Conservation (phyloP, 2,797 vertebrate species). For the Platyrinchus mystaceus region DNA sequence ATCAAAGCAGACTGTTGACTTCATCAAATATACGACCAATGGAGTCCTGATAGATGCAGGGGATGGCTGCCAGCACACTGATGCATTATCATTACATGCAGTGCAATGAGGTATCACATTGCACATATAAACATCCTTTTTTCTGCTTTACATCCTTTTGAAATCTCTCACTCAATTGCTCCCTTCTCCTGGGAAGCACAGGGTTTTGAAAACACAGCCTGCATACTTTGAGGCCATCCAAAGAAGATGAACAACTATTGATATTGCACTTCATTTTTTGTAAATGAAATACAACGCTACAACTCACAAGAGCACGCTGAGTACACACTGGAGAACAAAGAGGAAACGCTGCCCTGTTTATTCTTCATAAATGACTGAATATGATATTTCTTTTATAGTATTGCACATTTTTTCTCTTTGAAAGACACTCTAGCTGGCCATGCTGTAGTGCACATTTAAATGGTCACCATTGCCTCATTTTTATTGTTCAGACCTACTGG, state of each 20-base stretch:
- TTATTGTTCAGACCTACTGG: not conserved
- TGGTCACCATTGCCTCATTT: not conserved
- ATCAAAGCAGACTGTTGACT: not conserved
- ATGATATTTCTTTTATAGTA: not conserved
- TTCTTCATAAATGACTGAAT: constrained; percentile 34
- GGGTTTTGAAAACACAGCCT: constrained; percentile 2
- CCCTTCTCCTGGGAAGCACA: constrained; percentile 12
- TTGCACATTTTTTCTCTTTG: not conserved
- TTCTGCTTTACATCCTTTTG: not conserved
- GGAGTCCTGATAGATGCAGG: not conserved
- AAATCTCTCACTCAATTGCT: constrained; percentile 4
- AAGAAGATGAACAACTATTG: constrained; percentile 9
- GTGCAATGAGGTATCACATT: not conserved
- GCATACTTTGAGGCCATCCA: constrained; percentile 4
- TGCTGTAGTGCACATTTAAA: not conserved
- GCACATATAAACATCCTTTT: not conserved
- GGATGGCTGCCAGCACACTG: not conserved
- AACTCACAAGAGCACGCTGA: not conserved
- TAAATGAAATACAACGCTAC: constrained; percentile 2
- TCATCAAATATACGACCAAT: not conserved
- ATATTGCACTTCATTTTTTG: constrained; percentile 30
- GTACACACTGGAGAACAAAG: not conserved
- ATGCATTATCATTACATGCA: not conserved
- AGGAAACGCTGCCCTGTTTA: not conserved
- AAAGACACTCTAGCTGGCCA: not conserved